Conservation (phyloP, 2,797 vertebrate species). For the Artibeus jamaicensis region DNA sequence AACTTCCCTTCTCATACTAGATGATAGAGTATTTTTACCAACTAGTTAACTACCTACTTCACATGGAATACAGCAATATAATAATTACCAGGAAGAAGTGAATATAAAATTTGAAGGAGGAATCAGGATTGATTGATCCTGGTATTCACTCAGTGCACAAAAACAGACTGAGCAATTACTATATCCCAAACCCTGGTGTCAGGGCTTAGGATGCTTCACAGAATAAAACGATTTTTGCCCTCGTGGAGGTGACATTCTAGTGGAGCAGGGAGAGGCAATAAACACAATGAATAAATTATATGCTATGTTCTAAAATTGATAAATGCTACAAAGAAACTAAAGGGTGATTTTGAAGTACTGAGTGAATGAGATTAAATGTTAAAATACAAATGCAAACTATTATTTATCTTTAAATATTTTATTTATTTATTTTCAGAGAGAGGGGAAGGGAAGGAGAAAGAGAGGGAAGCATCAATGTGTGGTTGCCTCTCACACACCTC, state of each 20-base stretch:
- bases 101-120: background rate
- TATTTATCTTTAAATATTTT: too few relatives aligned
- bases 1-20: background rate
- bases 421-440: too few relatives aligned
- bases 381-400: constrained; percentile 20
- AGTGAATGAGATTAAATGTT: background rate
- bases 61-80: background rate
- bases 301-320: background rate
- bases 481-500: too few relatives aligned
- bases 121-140: background rate
- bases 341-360: background rate
- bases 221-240: background rate
- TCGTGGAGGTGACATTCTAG: background rate
- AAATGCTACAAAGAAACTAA: background rate
- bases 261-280: background rate
- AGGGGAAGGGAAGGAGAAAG: too few relatives aligned
- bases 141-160: background rate
- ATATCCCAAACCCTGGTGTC: background rate
- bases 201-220: background rate
- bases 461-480: too few relatives aligned
- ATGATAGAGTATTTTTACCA: background rate
- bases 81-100: background rate
- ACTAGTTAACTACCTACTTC: background rate
- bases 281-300: background rate
- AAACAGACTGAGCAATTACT: background rate